Percentiles rank a stretch among this genome's conserved stretches.
phyloP scores from a whole-genome alignment of 2,113 vertebrate species.

The Gavia stellata region DNA sequence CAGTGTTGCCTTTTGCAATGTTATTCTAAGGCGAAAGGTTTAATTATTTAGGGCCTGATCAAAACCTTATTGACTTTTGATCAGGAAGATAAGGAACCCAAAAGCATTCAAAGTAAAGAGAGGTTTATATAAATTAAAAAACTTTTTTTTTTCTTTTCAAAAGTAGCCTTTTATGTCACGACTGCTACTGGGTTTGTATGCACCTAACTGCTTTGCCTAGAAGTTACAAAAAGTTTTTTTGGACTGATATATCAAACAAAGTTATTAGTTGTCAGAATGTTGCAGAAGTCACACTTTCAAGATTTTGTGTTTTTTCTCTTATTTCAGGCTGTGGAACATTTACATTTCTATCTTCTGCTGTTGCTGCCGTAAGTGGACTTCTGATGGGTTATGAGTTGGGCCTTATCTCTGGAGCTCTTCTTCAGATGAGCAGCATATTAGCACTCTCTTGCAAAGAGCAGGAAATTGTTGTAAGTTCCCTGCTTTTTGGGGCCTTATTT shows the following conservation, averaged over 20 bases:
- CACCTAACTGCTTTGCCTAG: not conserved
- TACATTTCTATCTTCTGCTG: constrained; percentile 78
- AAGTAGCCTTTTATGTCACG: not conserved
- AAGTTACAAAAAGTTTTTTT: not conserved
- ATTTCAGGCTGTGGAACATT: constrained; percentile 80
- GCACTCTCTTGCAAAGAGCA: constrained; percentile 86
- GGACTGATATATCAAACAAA: not conserved
- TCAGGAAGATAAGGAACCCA: not conserved
- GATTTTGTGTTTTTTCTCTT: constrained; percentile 1
- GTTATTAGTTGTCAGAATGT: not conserved
- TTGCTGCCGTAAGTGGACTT: constrained; percentile 88
- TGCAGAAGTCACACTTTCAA: not conserved
- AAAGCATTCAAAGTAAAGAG: not conserved
- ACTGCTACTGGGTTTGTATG: not conserved
- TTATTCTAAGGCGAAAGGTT: not conserved
- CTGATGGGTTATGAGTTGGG: constrained; percentile 92
- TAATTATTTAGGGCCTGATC: not conserved
- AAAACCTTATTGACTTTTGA: not conserved
- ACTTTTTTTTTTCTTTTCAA: not conserved
- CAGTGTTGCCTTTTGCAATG: not conserved
- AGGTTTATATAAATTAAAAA: not conserved
- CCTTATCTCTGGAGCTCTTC: constrained; percentile 90
- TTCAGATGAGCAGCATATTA: constrained; percentile 83
- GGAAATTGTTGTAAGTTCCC: constrained; percentile 88
- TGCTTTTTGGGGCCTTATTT: constrained; percentile 87